Conservation (phyloP, 2,888 invertebrate species). For the Brenthis hecate region DNA sequence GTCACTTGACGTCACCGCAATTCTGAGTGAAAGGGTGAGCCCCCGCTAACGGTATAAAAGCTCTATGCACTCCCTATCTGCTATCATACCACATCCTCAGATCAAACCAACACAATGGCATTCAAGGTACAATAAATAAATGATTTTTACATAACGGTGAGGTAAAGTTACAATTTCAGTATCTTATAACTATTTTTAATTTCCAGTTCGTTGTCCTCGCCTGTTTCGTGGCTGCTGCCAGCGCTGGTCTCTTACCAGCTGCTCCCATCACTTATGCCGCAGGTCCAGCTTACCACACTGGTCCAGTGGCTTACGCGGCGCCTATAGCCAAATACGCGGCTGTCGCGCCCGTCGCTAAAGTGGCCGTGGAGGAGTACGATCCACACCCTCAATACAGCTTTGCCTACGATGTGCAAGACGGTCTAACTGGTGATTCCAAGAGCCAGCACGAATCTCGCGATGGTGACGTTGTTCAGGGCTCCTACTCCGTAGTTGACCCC, state of each 20-base stretch:
- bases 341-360: slow-evolving; percentile 58
- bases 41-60: slow-evolving; percentile 70
- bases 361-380: slow-evolving; percentile 64
- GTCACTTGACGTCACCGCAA: slow-evolving; percentile 55
- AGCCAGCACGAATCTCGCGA: slow-evolving; percentile 72
- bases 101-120: slow-evolving; percentile 70
- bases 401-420: slow-evolving; percentile 82
- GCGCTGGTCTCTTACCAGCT: slow-evolving; percentile 62
- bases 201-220: slow-evolving; percentile 67
- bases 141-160: background rate
- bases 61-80: slow-evolving; percentile 59
- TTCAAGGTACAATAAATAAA: slow-evolving; percentile 63
- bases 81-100: slow-evolving; percentile 71
- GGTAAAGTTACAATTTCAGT: no score
- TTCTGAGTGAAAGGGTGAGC: slow-evolving; percentile 75
- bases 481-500: slow-evolving; percentile 80
- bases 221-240: slow-evolving; percentile 66
- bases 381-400: slow-evolving; percentile 76
- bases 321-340: slow-evolving; percentile 52
- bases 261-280: slow-evolving; percentile 48
- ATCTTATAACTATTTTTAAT: slow-evolving; percentile 36
- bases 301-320: slow-evolving; percentile 66
- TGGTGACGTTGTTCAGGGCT: slow-evolving; percentile 75
- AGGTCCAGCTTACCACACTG: slow-evolving; percentile 53
- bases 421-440: slow-evolving; percentile 76